Percentiles rank a stretch among this genome's conserved stretches.
phyloP scores from a whole-genome alignment of 1,140 invertebrate species.

The Solen grandis region DNA sequence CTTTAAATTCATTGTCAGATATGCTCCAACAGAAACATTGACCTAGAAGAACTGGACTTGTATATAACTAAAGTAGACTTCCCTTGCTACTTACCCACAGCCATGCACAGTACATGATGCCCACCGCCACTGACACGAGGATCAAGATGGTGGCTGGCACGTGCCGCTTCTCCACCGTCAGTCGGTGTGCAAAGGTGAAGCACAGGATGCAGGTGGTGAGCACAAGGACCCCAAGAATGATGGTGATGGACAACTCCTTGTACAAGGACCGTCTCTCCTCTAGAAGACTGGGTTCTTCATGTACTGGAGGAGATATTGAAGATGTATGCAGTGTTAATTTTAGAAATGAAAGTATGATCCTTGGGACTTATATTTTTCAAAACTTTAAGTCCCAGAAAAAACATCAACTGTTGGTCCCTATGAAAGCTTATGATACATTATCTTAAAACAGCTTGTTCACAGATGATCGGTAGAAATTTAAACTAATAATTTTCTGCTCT shows the following conservation, averaged over 20 bases:
- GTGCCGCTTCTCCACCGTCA: neutral
- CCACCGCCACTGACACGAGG: neutral
- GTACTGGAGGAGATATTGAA: neutral
- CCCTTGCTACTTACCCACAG: constrained; percentile 14
- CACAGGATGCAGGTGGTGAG: neutral
- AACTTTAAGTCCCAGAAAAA: neutral
- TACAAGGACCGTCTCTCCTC: constrained; percentile 11
- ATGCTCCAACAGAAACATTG: no score
- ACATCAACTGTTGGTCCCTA: neutral
- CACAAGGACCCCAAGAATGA: neutral
- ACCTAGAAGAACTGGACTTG: no score
- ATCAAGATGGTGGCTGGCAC: constrained; percentile 17
- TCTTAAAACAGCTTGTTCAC: neutral
- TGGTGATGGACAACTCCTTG: neutral
- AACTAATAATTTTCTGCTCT: no score
- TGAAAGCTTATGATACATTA: neutral
- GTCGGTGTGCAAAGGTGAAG: constrained; percentile 13
- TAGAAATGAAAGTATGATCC: no score
- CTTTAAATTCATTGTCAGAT: no score
- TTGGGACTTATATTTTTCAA: no score
- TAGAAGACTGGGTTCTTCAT: constrained; percentile 2
- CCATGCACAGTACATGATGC: constrained; percentile 12
- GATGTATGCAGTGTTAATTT: neutral
- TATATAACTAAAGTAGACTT: no score
- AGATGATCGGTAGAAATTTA: neutral